A percentile compares a stretch with the other conserved stretches of the same genome.
phyloP scores from a whole-genome alignment of 2,797 vertebrate genomes.

The Clarias pachynema region DNA sequence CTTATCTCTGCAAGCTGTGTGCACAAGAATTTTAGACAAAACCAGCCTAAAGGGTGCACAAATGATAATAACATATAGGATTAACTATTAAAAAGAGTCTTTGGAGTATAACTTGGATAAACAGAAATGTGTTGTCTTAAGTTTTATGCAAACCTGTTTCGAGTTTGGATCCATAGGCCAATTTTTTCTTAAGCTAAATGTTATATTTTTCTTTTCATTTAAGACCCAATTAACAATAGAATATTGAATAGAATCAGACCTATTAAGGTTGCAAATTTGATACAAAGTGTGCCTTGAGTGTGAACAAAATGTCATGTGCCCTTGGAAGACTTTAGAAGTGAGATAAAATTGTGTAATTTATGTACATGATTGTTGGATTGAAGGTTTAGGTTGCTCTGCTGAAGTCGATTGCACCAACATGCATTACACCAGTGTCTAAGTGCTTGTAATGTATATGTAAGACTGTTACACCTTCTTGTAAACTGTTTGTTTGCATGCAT shows the following conservation, averaged over 20 bases:
- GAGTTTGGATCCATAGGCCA: no score
- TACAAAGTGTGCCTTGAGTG: neutral
- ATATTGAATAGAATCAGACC: no score
- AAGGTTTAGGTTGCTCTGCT: neutral
- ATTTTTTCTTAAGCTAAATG: no score
- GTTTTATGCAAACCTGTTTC: neutral
- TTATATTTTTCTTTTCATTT: no score
- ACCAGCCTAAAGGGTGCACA: neutral
- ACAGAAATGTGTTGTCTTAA: neutral
- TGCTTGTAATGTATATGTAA: neutral
- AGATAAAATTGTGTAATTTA: neutral
- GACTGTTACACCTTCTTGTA: neutral
- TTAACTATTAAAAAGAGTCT: neutral
- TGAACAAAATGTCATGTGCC: neutral
- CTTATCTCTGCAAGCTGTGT: conserved; percentile 33
- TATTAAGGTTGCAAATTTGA: no score
- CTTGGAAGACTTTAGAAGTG: neutral
- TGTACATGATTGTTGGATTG: neutral
- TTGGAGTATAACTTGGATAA: neutral
- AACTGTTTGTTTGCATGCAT: neutral
- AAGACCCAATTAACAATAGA: no score
- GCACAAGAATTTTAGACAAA: conserved; percentile 10
- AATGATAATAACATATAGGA: neutral
- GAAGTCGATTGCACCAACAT: neutral
- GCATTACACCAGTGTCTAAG: neutral